Percentiles rank a stretch among this genome's conserved stretches.
These are phyloP conservation scores for Heptranchias perlo DNA, from an alignment of 2,113 vertebrate genomes.

Conservation along the genomic window DNA sequence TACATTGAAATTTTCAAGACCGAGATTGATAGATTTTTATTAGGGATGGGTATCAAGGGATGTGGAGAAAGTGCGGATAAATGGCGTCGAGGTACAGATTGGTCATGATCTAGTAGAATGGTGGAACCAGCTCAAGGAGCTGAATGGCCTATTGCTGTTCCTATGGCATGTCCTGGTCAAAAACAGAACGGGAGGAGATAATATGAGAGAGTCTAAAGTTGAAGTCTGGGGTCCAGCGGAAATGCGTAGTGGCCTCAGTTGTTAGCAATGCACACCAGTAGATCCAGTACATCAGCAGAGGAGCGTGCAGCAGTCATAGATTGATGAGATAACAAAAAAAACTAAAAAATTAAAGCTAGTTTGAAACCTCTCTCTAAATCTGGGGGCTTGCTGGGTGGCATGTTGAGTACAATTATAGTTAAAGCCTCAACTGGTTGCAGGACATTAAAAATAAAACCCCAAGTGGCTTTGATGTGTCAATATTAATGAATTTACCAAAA, in stretches of 20 bases:
- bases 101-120: background rate
- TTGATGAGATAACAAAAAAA: background rate
- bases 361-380: background rate
- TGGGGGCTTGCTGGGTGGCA: too few relatives aligned
- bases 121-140: too few relatives aligned
- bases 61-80: background rate
- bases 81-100: background rate
- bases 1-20: background rate
- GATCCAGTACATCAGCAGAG: background rate
- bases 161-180: background rate
- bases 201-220: background rate
- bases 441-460: too few relatives aligned
- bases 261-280: background rate
- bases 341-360: background rate
- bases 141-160: background rate
- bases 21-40: background rate
- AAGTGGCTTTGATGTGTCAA: too few relatives aligned
- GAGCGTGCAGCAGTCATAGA: background rate
- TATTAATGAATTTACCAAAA: too few relatives aligned
- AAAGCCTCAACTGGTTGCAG: too few relatives aligned
- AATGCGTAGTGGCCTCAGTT: background rate
- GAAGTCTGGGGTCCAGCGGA: background rate
- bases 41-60: background rate
- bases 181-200: background rate
- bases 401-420: too few relatives aligned